A percentile compares a stretch with the other conserved stretches of the same genome.
These are phyloP conservation scores for Cephus nigrinus DNA, from an alignment of 2,888 invertebrate species.

Conservation along the genomic window DNA sequence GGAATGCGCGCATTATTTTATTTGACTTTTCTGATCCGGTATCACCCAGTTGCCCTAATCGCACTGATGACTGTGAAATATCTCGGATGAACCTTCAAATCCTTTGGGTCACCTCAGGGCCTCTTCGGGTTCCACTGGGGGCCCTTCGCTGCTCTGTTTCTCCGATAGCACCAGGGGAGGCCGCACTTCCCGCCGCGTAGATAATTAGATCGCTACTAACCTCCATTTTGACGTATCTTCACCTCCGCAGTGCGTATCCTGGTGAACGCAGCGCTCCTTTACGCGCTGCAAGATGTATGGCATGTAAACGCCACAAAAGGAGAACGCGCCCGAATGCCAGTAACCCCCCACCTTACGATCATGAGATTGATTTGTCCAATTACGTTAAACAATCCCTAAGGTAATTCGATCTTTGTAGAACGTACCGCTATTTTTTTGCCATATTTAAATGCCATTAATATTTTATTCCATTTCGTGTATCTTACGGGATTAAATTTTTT, in stretches of 20 bases:
- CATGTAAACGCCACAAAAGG: slow-evolving; percentile 17
- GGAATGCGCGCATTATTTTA: neutral
- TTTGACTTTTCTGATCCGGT: neutral
- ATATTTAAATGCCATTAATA: too few species aligned
- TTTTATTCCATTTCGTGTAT: too few species aligned
- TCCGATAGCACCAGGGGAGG: slow-evolving; percentile 56
- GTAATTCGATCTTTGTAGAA: slow-evolving; percentile 41
- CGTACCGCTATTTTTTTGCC: too few species aligned
- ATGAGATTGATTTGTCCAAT: slow-evolving; percentile 59
- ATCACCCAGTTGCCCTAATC: slow-evolving; percentile 13
- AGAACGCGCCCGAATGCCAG: slow-evolving; percentile 25
- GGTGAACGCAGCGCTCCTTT: slow-evolving; percentile 1
- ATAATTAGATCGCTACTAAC: slow-evolving; percentile 67
- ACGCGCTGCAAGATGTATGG: slow-evolving; percentile 8
- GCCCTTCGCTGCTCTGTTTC: slow-evolving; percentile 49
- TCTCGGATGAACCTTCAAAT: slow-evolving; percentile 8
- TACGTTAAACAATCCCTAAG: slow-evolving; percentile 53
- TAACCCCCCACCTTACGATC: slow-evolving; percentile 40
- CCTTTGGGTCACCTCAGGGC: neutral
- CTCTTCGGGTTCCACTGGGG: slow-evolving; percentile 24
- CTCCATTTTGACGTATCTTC: slow-evolving; percentile 54
- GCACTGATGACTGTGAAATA: slow-evolving; percentile 34
- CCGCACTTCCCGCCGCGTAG: slow-evolving; percentile 63
- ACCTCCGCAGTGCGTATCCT: slow-evolving; percentile 31
- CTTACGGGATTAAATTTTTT: neutral